These are phyloP conservation scores for Agrypnus murinus DNA, from an alignment of 2,888 invertebrate genomes.

Conservation along the genomic window DNA sequence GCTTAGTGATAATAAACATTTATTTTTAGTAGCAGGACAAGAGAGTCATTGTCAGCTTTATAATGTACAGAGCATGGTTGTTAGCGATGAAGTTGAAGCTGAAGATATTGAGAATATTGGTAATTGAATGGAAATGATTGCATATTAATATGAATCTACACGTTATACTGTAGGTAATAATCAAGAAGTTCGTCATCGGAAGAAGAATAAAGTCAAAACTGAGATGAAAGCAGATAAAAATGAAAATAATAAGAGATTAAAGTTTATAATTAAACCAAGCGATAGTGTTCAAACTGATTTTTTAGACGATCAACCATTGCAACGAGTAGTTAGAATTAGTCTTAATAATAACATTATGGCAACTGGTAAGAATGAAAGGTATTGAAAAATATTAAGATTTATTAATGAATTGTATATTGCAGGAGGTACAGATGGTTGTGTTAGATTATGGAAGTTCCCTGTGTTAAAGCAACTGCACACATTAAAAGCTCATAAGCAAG, in stretches of 20 bases:
- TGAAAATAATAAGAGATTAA: conserved; percentile 77
- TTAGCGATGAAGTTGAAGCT: conserved; percentile 72
- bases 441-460: conserved; percentile 93
- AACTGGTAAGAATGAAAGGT: conserved; percentile 75
- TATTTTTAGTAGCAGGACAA: conserved; percentile 91
- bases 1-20: conserved; percentile 81
- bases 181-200: conserved; percentile 55
- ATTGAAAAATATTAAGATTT: not conserved
- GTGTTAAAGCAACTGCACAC: conserved; percentile 81
- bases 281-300: conserved; percentile 92
- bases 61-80: conserved; percentile 75
- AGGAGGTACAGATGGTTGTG: conserved; percentile 89
- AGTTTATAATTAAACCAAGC: conserved; percentile 83
- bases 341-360: conserved; percentile 86
- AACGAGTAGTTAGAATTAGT: conserved; percentile 85
- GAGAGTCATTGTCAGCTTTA: conserved; percentile 94
- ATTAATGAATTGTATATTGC: conserved; percentile 42
- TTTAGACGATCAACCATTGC: conserved; percentile 84
- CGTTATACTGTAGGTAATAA: no score
- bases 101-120: no score
- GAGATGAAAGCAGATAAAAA: conserved; percentile 70
- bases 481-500: conserved; percentile 87
- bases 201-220: conserved; percentile 69
- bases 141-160: no score
- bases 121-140: no score